Percentiles rank a stretch among this genome's conserved stretches.
Conservation (phyloP, 2,797 vertebrate species). For the Sebastes ruberrimus region DNA sequence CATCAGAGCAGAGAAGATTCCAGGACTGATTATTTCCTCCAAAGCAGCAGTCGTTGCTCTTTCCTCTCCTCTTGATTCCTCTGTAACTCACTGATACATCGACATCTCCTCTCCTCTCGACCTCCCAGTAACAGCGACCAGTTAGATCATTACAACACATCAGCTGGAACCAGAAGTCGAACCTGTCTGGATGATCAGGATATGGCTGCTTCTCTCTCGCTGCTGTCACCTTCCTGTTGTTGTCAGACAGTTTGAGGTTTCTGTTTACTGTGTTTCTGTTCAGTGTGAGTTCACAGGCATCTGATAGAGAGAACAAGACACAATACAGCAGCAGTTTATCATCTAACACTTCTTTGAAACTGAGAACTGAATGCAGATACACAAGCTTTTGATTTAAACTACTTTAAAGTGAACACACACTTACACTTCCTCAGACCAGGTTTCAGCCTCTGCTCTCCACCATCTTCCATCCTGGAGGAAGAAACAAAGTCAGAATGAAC, state of each 20-base stretch:
- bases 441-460: constrained; percentile 19
- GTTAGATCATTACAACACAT: background rate
- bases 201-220: background rate
- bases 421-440: constrained; percentile 32
- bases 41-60: background rate
- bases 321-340: background rate
- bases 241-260: background rate
- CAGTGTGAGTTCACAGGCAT: background rate
- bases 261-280: background rate
- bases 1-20: background rate
- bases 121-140: constrained; percentile 22
- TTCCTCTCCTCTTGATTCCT: background rate
- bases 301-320: background rate
- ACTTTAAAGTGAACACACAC: background rate
- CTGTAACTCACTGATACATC: constrained; percentile 8
- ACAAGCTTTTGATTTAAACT: no score
- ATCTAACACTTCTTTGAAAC: background rate
- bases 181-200: background rate
- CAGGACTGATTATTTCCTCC: background rate
- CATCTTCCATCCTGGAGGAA: background rate
- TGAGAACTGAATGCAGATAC: background rate
- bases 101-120: background rate
- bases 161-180: background rate
- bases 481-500: background rate
- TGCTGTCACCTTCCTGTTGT: background rate